Evolutionary conservation across 2,888 invertebrate species (phyloP).

Genomic region (Hofmannophila pseudospretella): DNA sequence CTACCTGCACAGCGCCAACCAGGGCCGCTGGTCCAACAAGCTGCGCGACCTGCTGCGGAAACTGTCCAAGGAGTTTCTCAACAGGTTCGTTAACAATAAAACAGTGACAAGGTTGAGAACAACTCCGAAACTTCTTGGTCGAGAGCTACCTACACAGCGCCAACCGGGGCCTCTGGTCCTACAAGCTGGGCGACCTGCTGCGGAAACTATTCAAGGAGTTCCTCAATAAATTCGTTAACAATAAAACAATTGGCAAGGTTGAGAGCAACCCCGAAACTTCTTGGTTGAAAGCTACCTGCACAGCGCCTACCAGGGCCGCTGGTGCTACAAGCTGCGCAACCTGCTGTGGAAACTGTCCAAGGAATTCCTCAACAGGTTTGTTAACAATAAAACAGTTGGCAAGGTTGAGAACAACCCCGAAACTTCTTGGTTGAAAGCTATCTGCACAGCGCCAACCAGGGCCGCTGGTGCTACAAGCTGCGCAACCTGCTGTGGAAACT

Average conservation of each 20-base stretch:
- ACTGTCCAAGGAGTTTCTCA: constrained; percentile 81
- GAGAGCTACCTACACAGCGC: constrained; percentile 95
- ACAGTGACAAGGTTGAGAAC: no score
- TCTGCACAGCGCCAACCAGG: constrained; percentile 92
- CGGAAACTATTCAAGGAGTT: constrained; percentile 82
- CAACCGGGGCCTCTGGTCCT: constrained; percentile 89
- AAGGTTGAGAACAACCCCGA: constrained; percentile 85
- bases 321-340: constrained; percentile 83
- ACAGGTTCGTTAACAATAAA: constrained; percentile 65
- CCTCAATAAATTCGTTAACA: constrained; percentile 67
- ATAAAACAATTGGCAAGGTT: no score
- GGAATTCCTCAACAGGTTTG: constrained; percentile 78
- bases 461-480: constrained; percentile 85
- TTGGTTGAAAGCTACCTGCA: constrained; percentile 93
- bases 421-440: constrained; percentile 93
- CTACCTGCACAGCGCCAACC: constrained; percentile 93
- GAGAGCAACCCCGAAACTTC: constrained; percentile 87
- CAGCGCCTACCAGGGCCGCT: constrained; percentile 91
- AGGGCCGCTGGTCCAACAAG: constrained; percentile 86
- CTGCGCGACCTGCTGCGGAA: constrained; percentile 83
- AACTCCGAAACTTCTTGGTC: constrained; percentile 89
- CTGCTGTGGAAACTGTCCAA: constrained; percentile 82
- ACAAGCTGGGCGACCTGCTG: constrained; percentile 81
- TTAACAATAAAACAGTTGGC: no score
- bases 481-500: constrained; percentile 83